Evolutionary conservation across 2,113 vertebrate species (phyloP).

Genomic region (Anthoscopus minutus): DNA sequence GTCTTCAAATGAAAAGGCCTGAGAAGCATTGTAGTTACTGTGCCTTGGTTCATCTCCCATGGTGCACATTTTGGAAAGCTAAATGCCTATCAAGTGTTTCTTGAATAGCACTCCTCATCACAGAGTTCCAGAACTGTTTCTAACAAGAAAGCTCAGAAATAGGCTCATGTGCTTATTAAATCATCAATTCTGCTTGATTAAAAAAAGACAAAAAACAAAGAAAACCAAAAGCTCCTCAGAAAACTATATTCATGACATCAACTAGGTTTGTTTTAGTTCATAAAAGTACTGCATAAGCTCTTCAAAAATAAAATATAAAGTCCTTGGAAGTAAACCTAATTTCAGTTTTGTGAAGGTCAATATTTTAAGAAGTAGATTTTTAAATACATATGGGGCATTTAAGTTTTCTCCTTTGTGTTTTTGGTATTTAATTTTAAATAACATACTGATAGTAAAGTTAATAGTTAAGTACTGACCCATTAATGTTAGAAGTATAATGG

Average conservation of each 20-base stretch:
- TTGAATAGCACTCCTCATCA: not conserved
- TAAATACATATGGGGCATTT: not conserved
- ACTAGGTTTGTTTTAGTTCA: not conserved
- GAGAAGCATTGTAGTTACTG: conserved; percentile 20
- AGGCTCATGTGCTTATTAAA: not conserved
- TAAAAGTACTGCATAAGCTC: not conserved
- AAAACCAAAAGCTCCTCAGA: not conserved
- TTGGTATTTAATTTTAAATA: not conserved
- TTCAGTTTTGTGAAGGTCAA: not conserved
- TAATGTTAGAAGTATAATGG: not conserved
- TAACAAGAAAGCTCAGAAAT: conserved; percentile 9
- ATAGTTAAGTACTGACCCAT: not conserved
- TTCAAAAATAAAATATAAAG: not conserved
- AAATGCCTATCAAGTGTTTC: conserved; percentile 3
- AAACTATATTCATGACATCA: not conserved
- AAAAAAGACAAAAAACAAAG: not conserved
- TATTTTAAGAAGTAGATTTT: not conserved
- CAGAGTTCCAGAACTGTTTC: not conserved
- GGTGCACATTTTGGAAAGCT: conserved; percentile 6
- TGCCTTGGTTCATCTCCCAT: conserved; percentile 10
- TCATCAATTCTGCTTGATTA: not conserved
- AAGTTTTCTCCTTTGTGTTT: not conserved
- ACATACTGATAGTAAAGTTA: not conserved
- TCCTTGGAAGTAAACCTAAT: not conserved
- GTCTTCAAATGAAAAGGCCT: conserved; percentile 7